phyloP scores from a whole-genome alignment of 2,113 vertebrate genomes.

The Telmatochromis brachygnathus region DNA sequence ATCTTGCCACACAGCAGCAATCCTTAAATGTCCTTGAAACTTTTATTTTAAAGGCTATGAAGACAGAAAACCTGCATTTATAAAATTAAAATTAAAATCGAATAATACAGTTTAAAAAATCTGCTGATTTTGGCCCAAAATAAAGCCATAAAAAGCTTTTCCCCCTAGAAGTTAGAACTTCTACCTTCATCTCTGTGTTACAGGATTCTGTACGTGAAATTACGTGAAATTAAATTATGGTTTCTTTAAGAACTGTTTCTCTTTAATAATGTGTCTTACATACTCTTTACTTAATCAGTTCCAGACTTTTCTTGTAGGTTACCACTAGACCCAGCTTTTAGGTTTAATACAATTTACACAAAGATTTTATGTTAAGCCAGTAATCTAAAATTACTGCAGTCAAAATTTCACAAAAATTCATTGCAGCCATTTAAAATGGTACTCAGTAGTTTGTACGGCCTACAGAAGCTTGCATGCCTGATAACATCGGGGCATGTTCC shows the following conservation, averaged over 20 bases:
- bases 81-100: not conserved
- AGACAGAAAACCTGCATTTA: not conserved
- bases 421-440: not conserved
- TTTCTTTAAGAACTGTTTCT: rapidly evolving
- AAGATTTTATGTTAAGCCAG: not conserved
- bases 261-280: not conserved
- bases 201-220: rapidly evolving
- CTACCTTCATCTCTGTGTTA: not conserved
- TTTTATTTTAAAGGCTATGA: not conserved
- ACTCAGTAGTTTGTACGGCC: not conserved
- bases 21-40: not conserved
- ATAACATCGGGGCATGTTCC: not conserved
- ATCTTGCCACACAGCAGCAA: not conserved
- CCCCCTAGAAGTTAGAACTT: not conserved
- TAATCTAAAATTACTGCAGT: not conserved
- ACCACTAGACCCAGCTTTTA: not conserved
- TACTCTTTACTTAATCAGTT: not conserved
- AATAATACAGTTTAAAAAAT: not conserved
- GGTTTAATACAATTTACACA: not conserved
- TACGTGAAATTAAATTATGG: not conserved
- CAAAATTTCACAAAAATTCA: not conserved
- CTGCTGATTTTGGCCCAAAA: rapidly evolving
- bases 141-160: not conserved
- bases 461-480: not conserved
- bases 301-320: not conserved